These are phyloP conservation scores for Drosophila bifasciata DNA, from an alignment of 1,140 invertebrate genomes.

Conservation along the genomic window DNA sequence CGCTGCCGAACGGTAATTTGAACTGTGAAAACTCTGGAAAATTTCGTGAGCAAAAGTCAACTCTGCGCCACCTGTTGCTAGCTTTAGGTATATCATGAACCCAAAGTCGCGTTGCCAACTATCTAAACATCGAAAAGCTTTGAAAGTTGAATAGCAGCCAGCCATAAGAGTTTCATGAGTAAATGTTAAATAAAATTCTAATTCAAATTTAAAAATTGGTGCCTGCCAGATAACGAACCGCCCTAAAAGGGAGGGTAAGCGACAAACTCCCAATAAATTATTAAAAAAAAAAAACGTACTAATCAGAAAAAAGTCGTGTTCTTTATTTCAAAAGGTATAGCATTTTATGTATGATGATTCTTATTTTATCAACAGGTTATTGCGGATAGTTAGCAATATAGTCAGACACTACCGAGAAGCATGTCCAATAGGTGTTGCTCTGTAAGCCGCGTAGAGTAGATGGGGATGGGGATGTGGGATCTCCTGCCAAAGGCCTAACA, in stretches of 20 bases:
- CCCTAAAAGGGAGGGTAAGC: no score
- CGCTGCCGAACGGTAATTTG: conserved; percentile 56
- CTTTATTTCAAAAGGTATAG: conserved; percentile 50
- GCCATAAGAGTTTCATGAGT: no score
- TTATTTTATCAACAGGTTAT: conserved; percentile 61
- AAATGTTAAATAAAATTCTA: background rate
- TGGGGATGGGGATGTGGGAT: no score
- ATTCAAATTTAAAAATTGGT: no score
- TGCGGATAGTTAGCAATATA: conserved; percentile 54
- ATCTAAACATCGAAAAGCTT: background rate
- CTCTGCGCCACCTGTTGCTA: no score
- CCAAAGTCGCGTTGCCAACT: no score
- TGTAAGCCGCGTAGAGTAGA: conserved; percentile 42
- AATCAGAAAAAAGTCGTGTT: no score
- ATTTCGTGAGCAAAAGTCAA: background rate
- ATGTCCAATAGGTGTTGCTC: conserved; percentile 39
- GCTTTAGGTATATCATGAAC: no score
- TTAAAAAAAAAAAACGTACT: no score
- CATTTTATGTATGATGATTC: conserved; percentile 38
- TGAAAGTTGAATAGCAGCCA: background rate
- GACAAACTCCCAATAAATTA: no score
- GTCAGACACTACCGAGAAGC: conserved; percentile 29
- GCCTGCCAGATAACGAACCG: no score
- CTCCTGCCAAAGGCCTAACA: conserved; percentile 35
- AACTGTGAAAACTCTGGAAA: conserved; percentile 55